Evolutionary conservation across 2,113 vertebrate species (phyloP), one percentile per base, ranked within the genome.

Genomic region (Grammomys surdaster): DNA sequence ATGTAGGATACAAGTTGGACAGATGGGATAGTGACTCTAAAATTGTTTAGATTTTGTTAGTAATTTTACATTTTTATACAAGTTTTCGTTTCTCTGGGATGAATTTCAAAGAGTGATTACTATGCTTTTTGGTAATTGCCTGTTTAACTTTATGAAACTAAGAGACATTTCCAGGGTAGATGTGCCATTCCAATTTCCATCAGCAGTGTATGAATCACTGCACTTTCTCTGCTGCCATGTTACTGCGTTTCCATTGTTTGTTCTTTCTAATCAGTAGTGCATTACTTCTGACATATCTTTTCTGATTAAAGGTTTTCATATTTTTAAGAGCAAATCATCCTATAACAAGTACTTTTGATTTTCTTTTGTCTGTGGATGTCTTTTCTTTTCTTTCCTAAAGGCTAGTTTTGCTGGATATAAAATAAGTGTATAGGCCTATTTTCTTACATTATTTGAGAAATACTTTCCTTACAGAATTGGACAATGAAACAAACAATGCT

Each of bases 371-470:
- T 78, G 72, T 89, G 22, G 86, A 54, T 88, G 48, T 75, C 33
- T 93, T 78, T 69, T 51, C 40, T 89, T 92, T 95, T 65, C 48
- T 67, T 26, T 92, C 46, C 11, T 78, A 48, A 88, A 93, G 67
- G 22, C 48, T 91, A 33, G 12, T 81, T 96, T 95, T 56, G 26
- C 94, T 43, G 20, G n/a, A 26, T 89, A 89, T 65, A 77, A 48
- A 95, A 82, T 89, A 86, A 56, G 19, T 67, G 8, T 4, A 60
- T 81, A 48, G 2, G 40, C 58, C 14, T 94, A 58, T 78, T 94
- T 95, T 93, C 22, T 84, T 80, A 84, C 1, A 70, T 82, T 95
- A 76, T 82, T 96, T 94, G 28, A 93, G 89, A 85, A 89, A 81
- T 70, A 5, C 87, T 96, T 91, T 89, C 9, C 28, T 95, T 90